A percentile compares a stretch with the other conserved stretches of the same genome.
Conservation (phyloP, 2,113 vertebrate genomes). For the Ursus arctos region DNA sequence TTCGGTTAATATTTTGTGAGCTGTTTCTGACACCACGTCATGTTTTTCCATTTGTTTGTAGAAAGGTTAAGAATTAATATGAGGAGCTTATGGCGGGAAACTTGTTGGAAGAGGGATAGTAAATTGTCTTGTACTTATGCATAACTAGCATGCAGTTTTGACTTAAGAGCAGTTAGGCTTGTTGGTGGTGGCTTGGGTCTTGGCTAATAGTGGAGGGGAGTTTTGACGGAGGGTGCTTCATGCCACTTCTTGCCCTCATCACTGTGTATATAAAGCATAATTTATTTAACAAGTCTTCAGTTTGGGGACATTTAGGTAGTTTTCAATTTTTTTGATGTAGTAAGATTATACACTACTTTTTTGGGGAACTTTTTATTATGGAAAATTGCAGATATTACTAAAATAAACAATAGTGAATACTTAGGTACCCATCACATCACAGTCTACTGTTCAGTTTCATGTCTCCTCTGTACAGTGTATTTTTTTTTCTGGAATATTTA, state of each 20-base stretch:
- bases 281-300: constrained; percentile 16
- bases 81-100: constrained; percentile 1
- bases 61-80: constrained; percentile 16
- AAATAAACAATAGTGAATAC: constrained; percentile 18
- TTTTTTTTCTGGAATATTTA: constrained; percentile 41
- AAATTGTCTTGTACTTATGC: constrained; percentile 44
- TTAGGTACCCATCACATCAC: neutral
- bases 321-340: constrained; percentile 25
- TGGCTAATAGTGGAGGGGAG: neutral
- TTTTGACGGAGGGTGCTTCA: neutral
- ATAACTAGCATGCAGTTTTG: constrained; percentile 25
- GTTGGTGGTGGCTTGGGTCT: neutral
- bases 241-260: neutral
- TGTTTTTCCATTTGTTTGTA: constrained; percentile 34
- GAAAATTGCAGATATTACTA: neutral
- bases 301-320: neutral
- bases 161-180: neutral
- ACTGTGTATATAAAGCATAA: neutral
- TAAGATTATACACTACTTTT: neutral
- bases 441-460: constrained; percentile 15
- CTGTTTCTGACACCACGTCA: constrained; percentile 19
- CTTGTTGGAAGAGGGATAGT: neutral
- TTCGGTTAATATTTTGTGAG: constrained; percentile 36
- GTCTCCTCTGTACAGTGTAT: neutral
- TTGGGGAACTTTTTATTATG: neutral